Base-by-base conservation (phyloP, 2,888 invertebrate species). In the Zonitis immaculata region DNA sequence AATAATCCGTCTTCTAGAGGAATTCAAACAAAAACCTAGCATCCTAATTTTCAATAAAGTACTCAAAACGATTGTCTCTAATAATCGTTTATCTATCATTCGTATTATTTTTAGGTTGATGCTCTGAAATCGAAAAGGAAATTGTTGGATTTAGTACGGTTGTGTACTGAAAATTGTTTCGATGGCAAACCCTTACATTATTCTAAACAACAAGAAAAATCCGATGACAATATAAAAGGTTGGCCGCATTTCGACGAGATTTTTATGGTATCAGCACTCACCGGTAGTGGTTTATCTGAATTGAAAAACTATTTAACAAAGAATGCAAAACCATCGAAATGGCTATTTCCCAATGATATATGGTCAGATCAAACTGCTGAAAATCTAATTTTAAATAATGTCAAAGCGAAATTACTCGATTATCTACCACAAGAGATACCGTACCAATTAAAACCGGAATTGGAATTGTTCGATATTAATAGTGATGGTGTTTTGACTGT, bases 11-110 rank as follows among this genome's bases (percentile, higher is more conserved):
- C 78, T 91, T 53, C 76, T 96, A 3, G 79, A 86, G 58, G 72
- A 81, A 7, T 79, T 85, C 67, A 77, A 80, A 1, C 72, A 79
- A 4, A 77, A 79, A 52, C 83, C 85, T 0, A 84, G 84, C 63
- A 83, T 96, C 66, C 78, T 98, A 14, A 83, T 97, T 51, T 76
- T 98, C 14, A 99, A 98, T 74, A 98, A 98, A 82, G 88, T 91
- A 71, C 74, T 77, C 43, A 52, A 45, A 48, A 25, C 47, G 44
- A 27, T 49, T 9, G 35, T 32, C 20, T 28, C 12, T n/a, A 42
- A 18, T 2, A 22, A 22, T 22, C 22, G 5, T 22, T 22, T 25
- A 27, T 6, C n/a, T n/a, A n/a, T n/a, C n/a, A n/a, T 16, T 20
- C 9, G 12, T 46, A 5, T 35, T 42, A 39, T 43, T 26, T 69